Evolutionary conservation across 2,888 invertebrate genomes (phyloP), one percentile per base, ranked within the genome.

Genomic region (Temnothorax ravouxi): DNA sequence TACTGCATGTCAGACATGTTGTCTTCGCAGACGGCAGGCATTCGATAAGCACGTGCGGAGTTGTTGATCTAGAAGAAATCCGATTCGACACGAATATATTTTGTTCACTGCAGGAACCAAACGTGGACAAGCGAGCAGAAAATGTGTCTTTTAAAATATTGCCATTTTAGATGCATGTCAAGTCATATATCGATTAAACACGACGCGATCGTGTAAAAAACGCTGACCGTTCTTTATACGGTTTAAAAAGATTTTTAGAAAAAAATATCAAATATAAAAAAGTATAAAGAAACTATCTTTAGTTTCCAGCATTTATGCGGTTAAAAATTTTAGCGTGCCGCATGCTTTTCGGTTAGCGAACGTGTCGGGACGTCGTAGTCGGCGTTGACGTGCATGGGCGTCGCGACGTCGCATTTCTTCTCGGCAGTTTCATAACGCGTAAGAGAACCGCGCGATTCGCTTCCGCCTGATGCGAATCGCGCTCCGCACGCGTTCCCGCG

Each of bases 41-140:
- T 25, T 80, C 61, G 69, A 52, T 69, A 62, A 87, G 74, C 88
- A 89, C 89, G 89, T 89, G 89, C 84, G 71, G 81, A 74, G 71
- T 85, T 83, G 88, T 50, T 81, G 64, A 71, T 69, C 84, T 80
- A 88, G 90, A 89, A 90, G 61, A 74, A 83, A 90, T 90, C 82
- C 87, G 84, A 89, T 90, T 90, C 88, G 89, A 83, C 34, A 83
- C 86, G 72, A 85, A 59, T 81, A 85, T 74, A 77, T 88, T 88
- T 86, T 80, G 54, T 13, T n/a, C 56, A 15, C 8, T n/a, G 59
- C 34, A 9, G 29, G 25, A 56, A 41, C 18, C 25, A 34, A 71
- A 67, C n/a, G 41, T 81, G 64, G 29, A 67, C 52, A 66, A 44
- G 61, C 71, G 21, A 18, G 34, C 29, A 47, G 47, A 64, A 25